Conservation (phyloP, 2,797 vertebrate species). For the Pachyuromys duprasi region DNA sequence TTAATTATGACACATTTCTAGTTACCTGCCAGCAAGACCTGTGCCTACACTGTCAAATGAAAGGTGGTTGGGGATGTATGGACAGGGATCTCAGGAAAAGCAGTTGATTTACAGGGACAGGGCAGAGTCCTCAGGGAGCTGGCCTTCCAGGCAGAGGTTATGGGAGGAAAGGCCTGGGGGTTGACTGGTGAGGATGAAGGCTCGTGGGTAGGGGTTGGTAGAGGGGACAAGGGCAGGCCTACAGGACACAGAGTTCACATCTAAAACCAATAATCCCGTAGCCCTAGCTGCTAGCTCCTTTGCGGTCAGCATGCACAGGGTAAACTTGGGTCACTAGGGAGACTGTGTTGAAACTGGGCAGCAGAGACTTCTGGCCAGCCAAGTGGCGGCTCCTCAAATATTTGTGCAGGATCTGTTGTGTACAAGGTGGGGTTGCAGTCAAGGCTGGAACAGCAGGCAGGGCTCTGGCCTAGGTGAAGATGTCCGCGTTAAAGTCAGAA, state of each 20-base stretch:
- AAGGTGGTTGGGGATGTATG: not conserved
- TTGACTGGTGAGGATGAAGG: not conserved
- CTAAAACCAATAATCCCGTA: not conserved
- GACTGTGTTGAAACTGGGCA: not conserved
- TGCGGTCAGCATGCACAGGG: not conserved
- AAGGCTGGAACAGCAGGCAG: not conserved
- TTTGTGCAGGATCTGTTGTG: not conserved
- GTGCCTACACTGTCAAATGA: not conserved
- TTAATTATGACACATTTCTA: not conserved
- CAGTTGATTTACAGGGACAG: not conserved
- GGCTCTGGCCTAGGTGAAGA: not conserved
- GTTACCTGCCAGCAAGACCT: not conserved
- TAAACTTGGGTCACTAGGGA: constrained; percentile 47
- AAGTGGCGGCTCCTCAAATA: constrained; percentile 21
- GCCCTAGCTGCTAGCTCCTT: not conserved
- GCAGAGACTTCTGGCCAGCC: not conserved
- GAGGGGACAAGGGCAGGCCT: not conserved
- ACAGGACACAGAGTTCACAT: not conserved
- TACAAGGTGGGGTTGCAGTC: not conserved
- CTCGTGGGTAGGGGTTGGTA: not conserved
- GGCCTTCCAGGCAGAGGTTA: fast-evolving
- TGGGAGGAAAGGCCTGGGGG: not conserved
- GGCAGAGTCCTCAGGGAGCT: not conserved
- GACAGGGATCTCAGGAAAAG: not conserved
- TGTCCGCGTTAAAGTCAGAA: not conserved